Evolutionary conservation across 23 tunicate genomes (phyloP).

Genomic region (Aplidium turbinatum): DNA sequence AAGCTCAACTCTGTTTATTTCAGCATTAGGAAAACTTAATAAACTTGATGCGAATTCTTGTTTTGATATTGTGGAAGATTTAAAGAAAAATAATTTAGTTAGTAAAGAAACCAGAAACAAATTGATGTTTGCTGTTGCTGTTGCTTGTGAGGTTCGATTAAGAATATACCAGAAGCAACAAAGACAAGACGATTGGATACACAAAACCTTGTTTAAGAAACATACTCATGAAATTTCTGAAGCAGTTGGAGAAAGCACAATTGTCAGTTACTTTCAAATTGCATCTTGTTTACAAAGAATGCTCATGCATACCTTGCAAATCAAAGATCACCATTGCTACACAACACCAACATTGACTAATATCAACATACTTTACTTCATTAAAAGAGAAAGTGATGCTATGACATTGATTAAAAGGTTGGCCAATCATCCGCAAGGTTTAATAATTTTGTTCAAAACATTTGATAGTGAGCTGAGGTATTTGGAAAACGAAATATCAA

Average conservation of each 20-base stretch:
- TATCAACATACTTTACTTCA: neutral
- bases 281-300: neutral
- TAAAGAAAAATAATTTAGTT: neutral
- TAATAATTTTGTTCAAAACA: too few relatives aligned
- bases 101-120: neutral
- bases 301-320: neutral
- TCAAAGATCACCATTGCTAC: neutral
- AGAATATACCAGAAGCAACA: neutral
- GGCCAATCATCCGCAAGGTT: too few relatives aligned
- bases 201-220: neutral
- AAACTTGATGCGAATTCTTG: neutral
- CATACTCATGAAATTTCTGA: neutral
- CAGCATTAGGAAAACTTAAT: neutral
- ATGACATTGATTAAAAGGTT: neutral
- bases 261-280: neutral
- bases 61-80: neutral
- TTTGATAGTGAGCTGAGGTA: too few relatives aligned
- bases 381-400: neutral
- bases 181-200: neutral
- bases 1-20: neutral
- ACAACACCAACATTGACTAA: neutral
- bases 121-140: neutral
- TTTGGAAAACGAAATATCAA: too few relatives aligned
- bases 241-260: neutral
- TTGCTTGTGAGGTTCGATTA: neutral